These are phyloP conservation scores for Balaeniceps rex DNA, from an alignment of 2,113 vertebrate species.

Conservation along the genomic window DNA sequence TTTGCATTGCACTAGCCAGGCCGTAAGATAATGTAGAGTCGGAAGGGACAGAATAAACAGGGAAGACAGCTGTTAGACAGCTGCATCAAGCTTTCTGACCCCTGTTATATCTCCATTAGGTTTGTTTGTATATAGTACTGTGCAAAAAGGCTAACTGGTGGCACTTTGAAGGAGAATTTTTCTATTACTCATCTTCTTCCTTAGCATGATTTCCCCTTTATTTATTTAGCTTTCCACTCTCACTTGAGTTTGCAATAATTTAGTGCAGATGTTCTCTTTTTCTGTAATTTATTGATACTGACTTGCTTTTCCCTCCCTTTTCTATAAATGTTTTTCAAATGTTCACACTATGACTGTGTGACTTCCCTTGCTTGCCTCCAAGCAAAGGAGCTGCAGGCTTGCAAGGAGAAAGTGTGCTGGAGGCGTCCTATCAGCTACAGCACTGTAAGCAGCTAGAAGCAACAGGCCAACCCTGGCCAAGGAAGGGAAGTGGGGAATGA, in stretches of 20 bases:
- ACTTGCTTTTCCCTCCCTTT: background rate
- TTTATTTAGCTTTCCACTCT: conserved; percentile 65
- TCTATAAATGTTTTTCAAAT: conserved; percentile 30
- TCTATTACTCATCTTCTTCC: conserved; percentile 37
- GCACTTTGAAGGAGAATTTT: conserved; percentile 31
- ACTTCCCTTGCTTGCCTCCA: background rate
- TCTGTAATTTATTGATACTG: conserved; percentile 51
- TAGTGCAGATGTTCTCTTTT: conserved; percentile 42
- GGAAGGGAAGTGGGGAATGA: background rate
- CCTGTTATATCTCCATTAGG: background rate
- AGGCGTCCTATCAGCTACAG: background rate
- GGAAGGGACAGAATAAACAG: background rate
- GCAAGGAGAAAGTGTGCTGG: background rate
- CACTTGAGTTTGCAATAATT: conserved; percentile 46
- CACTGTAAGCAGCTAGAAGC: background rate
- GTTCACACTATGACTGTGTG: background rate
- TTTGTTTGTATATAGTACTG: conserved; percentile 34
- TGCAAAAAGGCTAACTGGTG: conserved; percentile 36
- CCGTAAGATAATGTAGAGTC: background rate
- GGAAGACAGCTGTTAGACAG: conserved; percentile 41
- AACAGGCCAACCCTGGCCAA: background rate
- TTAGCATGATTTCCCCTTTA: conserved; percentile 1
- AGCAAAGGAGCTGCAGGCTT: background rate
- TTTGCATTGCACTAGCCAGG: background rate
- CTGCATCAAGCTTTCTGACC: conserved; percentile 31